Conservation (phyloP, 1,140 invertebrate genomes). For the Bombus haemorrhoidalis region DNA sequence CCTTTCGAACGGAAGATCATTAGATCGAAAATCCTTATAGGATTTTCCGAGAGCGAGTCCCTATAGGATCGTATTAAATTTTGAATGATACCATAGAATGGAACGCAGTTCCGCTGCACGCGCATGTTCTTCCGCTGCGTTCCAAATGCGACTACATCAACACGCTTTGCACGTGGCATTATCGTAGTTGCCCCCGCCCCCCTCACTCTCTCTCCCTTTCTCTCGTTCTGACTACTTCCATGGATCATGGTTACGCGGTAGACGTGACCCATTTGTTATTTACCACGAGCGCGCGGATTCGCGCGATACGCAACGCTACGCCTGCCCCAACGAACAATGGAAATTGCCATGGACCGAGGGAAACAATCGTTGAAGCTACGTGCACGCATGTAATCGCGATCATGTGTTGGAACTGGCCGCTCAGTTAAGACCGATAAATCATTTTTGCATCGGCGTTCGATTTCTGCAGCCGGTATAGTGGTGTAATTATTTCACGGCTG, state of each 20-base stretch:
- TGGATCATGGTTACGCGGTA: conserved; percentile 67
- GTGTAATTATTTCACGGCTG: conserved; percentile 37
- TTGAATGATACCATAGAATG: not conserved
- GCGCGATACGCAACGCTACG: conserved; percentile 62
- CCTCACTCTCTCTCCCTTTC: not conserved
- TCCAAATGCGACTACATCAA: conserved; percentile 52
- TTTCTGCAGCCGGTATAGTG: not conserved
- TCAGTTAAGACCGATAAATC: conserved; percentile 58
- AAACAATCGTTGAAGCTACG: conserved; percentile 53
- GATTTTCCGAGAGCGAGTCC: not conserved
- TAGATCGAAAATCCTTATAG: not conserved
- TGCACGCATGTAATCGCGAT: conserved; percentile 54
- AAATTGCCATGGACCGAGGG: conserved; percentile 52
- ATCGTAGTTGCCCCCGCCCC: conserved; percentile 33
- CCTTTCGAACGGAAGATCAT: not conserved
- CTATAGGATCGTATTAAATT: not conserved
- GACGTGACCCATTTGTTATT: conserved; percentile 69
- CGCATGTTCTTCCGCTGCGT: conserved; percentile 49
- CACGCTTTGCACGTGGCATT: conserved; percentile 54
- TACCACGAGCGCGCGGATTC: conserved; percentile 57
- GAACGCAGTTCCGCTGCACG: conserved; percentile 19
- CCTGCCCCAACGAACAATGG: conserved; percentile 53
- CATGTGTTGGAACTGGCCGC: conserved; percentile 37
- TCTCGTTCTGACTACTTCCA: conserved; percentile 39
- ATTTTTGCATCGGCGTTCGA: conserved; percentile 48